Evolutionary conservation across 2,113 vertebrate genomes (phyloP).

Genomic region (Eupsittula cactorum): DNA sequence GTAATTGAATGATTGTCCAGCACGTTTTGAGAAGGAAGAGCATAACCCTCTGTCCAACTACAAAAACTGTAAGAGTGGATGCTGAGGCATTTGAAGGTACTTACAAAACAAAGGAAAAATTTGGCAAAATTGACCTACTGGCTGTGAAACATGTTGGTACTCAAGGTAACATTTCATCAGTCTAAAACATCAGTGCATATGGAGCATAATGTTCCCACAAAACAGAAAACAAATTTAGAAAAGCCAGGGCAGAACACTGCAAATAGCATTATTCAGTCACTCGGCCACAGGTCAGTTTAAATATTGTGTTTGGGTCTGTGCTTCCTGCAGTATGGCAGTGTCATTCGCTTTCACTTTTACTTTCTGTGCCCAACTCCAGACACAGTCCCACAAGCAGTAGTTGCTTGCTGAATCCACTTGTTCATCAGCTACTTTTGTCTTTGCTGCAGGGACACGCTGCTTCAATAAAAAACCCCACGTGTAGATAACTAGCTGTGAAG

Average conservation of each 20-base stretch:
- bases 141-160: not conserved
- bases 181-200: not conserved
- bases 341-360: not conserved
- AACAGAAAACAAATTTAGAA: conserved; percentile 23
- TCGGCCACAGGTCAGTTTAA: not conserved
- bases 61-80: not conserved
- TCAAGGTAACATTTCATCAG: not conserved
- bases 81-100: not conserved
- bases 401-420: not conserved
- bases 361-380: not conserved
- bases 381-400: not conserved
- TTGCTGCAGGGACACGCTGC: not conserved
- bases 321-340: not conserved
- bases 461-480: not conserved
- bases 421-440: not conserved
- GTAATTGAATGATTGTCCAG: not conserved
- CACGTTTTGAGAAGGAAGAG: not conserved
- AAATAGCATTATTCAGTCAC: not conserved
- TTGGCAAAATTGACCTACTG: not conserved
- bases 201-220: not conserved
- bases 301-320: not conserved
- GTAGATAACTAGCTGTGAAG: not conserved
- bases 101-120: not conserved
- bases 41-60: not conserved
- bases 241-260: not conserved